Evolutionary conservation across 2,888 invertebrate species (phyloP), one percentile per base, ranked within the genome.

Genomic region (Petrolisthes manimaculis): DNA sequence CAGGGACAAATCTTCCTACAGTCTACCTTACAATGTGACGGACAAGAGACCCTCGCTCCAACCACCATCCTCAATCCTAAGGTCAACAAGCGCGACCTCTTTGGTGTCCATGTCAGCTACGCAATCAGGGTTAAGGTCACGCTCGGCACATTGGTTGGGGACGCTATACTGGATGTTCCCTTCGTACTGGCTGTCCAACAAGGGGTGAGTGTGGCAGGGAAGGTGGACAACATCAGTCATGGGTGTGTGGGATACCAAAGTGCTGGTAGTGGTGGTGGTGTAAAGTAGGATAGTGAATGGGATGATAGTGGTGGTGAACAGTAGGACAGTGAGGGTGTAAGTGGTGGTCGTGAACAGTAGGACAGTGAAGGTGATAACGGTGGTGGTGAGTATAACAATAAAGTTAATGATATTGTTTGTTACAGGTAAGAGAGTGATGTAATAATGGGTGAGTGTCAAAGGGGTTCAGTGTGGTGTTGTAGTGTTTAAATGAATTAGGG

Each of bases 31-130:
- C 51, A 54, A 8, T 0, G 12, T 0, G 71, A 84, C 4, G 53
- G 54, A 18, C 37, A 53, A 5, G 53, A 54, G 14, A 53, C 24
- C 8, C 74, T 90, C 69, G 90, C 90, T 1, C 88, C 87, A 18
- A 55, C 90, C 67, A 90, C 90, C 61, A 53, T 90, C 55, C 54
- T 86, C 12, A 51, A 83, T 1, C 83, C 95, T 67, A 94, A 95
- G 91, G 95, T 96, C n/a, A 97, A 97, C 92, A 96, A 97, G 92
- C 95, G 97, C 90, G 98, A 98, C 93, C 96, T 97, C 82, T 97
- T 98, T 93, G 98, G 98, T 90, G 98, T 98, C 92, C 96, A 98
- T 91, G 98, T 98, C 8, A 97, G 97, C 74, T 98, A 98, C 94
- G 96, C 96, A 88, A 97, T 97, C 74, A 98, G 98, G 94, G 97